phyloP scores from a whole-genome alignment of 2,113 vertebrate species.

The Sinocyclocheilus rhinocerous region DNA sequence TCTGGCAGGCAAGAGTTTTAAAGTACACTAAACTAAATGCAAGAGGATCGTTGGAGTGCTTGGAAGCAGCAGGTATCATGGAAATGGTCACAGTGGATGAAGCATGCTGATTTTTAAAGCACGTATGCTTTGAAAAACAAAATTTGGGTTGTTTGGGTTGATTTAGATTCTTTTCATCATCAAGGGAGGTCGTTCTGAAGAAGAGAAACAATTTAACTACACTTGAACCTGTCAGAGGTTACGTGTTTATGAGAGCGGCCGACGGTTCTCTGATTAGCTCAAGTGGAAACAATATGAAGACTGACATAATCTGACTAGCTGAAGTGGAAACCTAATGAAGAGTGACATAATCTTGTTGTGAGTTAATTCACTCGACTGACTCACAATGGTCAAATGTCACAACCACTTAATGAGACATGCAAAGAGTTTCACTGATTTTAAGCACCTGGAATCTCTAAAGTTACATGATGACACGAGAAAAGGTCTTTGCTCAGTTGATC shows the following conservation, averaged over 20 bases:
- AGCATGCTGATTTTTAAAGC: background rate
- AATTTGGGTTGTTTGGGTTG: background rate
- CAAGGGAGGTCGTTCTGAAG: background rate
- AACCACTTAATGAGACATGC: background rate
- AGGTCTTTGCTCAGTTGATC: background rate
- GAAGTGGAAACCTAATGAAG: constrained; percentile 37
- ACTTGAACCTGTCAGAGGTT: constrained; percentile 44
- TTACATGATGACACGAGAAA: background rate
- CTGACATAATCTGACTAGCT: too few species aligned
- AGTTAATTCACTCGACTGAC: constrained; percentile 5
- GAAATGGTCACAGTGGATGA: constrained; percentile 8
- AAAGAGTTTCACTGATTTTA: background rate
- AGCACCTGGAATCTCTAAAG: constrained; percentile 10
- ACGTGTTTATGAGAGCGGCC: background rate
- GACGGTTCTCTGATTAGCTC: constrained; percentile 37
- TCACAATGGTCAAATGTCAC: background rate
- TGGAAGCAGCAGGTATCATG: constrained; percentile 26
- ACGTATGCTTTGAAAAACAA: background rate
- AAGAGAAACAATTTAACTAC: constrained; percentile 20
- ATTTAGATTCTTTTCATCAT: constrained; percentile 1
- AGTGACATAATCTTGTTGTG: constrained; percentile 33
- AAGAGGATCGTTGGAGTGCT: background rate
- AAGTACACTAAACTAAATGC: constrained; percentile 7
- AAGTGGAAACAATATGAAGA: background rate
- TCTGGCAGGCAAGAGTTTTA: background rate